Evolutionary conservation across 2,113 vertebrate species (phyloP).

Genomic region (Antigone vipio): DNA sequence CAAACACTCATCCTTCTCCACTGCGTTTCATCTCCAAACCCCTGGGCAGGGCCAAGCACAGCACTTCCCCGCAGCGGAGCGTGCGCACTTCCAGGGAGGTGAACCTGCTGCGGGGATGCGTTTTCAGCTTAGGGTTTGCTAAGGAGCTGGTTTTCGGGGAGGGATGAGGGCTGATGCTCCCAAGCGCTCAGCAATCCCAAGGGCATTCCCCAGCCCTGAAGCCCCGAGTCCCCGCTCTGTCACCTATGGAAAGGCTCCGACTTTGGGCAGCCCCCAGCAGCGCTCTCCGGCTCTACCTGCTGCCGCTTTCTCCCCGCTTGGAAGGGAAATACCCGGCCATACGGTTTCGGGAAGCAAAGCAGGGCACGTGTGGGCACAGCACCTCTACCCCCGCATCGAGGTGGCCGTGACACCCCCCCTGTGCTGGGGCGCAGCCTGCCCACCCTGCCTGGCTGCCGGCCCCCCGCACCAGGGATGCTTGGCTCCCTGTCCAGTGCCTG

Average conservation of each 20-base stretch:
- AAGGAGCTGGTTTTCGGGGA: background rate
- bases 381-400: accelerated
- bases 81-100: too few relatives aligned
- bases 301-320: background rate
- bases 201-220: background rate
- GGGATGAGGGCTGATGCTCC: background rate
- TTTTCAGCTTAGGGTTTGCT: background rate
- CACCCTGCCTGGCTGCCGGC: background rate
- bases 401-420: background rate
- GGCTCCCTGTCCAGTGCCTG: background rate
- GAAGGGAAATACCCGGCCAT: background rate
- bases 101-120: too few relatives aligned
- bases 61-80: background rate
- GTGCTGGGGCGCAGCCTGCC: background rate
- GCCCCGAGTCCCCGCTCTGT: background rate
- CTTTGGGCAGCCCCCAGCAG: background rate
- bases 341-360: background rate
- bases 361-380: background rate
- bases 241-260: background rate
- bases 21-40: background rate
- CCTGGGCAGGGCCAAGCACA: background rate
- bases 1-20: background rate
- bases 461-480: background rate
- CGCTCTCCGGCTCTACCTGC: background rate
- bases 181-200: background rate